A percentile compares a stretch with the other conserved stretches of the same genome.
These are phyloP conservation scores for Turritopsis dohrnii DNA, from an alignment of 30 jellyfish, hydroid and myxozoan species.

Conservation along the genomic window DNA sequence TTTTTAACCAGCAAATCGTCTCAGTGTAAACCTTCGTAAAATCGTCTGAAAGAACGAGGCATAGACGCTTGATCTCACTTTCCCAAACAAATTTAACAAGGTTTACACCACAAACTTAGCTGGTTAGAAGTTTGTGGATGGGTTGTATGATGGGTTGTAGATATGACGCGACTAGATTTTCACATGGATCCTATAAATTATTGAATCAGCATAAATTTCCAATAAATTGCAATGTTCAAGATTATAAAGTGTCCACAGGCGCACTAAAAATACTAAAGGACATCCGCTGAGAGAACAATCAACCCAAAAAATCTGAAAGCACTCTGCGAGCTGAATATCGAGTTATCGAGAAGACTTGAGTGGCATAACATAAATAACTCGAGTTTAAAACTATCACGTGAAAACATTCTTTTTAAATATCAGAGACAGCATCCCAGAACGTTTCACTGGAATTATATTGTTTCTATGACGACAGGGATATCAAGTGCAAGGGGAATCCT, in stretches of 20 bases:
- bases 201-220: not conserved
- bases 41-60: too few species aligned
- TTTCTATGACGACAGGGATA: not conserved
- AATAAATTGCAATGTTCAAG: not conserved
- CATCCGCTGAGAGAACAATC: not conserved
- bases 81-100: too few species aligned
- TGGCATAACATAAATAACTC: too few species aligned
- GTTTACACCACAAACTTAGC: too few species aligned
- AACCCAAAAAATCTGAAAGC: not conserved
- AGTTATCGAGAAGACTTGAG: too few species aligned
- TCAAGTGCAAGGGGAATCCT: not conserved
- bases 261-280: not conserved
- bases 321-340: too few species aligned
- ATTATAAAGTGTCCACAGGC: not conserved
- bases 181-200: too few species aligned
- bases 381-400: not conserved
- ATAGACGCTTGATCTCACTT: too few species aligned
- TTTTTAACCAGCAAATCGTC: too few species aligned
- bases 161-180: not conserved
- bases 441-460: not conserved
- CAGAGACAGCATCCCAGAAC: not conserved
- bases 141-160: too few species aligned
- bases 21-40: too few species aligned
- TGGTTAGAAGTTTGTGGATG: too few species aligned
- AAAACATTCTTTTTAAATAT: not conserved